Evolutionary conservation across 2,797 vertebrate genomes (phyloP), one percentile per base, ranked within the genome.

Genomic region (Hippoglossus hippoglossus): DNA sequence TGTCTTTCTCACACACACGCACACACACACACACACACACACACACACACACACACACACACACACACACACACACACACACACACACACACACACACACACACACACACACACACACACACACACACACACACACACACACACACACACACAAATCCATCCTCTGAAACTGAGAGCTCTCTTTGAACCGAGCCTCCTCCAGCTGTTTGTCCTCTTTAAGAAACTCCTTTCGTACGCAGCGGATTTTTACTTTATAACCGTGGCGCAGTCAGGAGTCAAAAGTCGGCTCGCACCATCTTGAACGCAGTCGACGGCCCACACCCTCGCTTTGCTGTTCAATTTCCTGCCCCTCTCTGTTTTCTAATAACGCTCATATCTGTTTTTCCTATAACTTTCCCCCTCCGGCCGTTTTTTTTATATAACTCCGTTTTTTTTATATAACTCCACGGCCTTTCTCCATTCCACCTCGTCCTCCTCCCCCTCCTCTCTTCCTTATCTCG

Each of bases 191-290:
- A 82, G 77, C 73, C 84, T 84, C 36, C 53, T 91, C 90, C 90
- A 92, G 89, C 90, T 92, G 91, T 91, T 92, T 89, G 77, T 85
- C 67, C 84, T 88, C 84, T 82, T 68, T 73, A 81, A 46, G 75
- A 82, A 81, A 39, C 63, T 60, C 71, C 71, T 72, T 79, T 84
- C 63, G 79, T 78, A 72, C 28, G 39, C 75, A 22, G 62, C 80
- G 71, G 87, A 81, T 78, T 85, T 84, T 75, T 1, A 19, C 77
- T 86, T 74, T 56, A 78, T 31, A 63, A 53, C 83, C 60, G 13
- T 71, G 71, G 79, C 71, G 80, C 34, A 57, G 79, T 61, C 71
- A 1, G 15, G 57, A 57, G 47, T 36, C 50, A 51, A 41, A 53
- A 64, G 50, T 21, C 47, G 24, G 67, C 79, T 74, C 75, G 69